Evolutionary conservation across 2,797 vertebrate species (phyloP), one percentile per base, ranked within the genome.

Genomic region (Anabacerthia variegaticeps): DNA sequence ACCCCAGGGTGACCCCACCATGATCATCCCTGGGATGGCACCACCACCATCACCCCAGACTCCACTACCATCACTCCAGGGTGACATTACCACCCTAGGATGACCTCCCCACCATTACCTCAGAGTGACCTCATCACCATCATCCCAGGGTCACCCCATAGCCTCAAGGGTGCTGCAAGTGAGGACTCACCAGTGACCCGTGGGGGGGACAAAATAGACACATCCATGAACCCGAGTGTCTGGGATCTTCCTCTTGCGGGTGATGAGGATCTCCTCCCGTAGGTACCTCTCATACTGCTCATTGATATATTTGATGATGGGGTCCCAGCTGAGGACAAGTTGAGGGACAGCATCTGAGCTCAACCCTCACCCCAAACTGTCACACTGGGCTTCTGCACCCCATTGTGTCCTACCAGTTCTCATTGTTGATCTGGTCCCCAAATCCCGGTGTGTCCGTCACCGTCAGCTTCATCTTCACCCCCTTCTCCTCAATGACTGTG

Each of bases 241-340:
- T 0, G 99, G 99, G 97, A 99, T 99, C 80, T 98, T 98, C 83
- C 98, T 98, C 96, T 99, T 99, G 54, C 99, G 98, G 71, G 98
- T 99, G 96, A 99, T 98, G 76, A 99, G 98, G 85, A 99, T 97
- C 96, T 99, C 99, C 91, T 99, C 99, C n/a, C 98, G 98, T 58
- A 99, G 98, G 95, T 99, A 99, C 71, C 96, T 98, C 96, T 99
- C 99, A 0, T 99, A 99, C 97, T 99, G 99, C 86, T 99, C 98
- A 0, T 99, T 99, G 96, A 99, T 98, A 84, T 99, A 99, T 80
- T 98, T 98, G 85, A 99, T 98, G 90, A 99, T 98, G 39, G 99
- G 99, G 51, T 99, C 99, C 99, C 99, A 99, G 97, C 99, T 99
- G 87, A 39, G 32, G 10, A 55, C 9, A 17, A 63, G 67, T 72